These are phyloP conservation scores for Oenanthe oenanthe DNA, from an alignment of 2,113 vertebrate species.

Conservation along the genomic window DNA sequence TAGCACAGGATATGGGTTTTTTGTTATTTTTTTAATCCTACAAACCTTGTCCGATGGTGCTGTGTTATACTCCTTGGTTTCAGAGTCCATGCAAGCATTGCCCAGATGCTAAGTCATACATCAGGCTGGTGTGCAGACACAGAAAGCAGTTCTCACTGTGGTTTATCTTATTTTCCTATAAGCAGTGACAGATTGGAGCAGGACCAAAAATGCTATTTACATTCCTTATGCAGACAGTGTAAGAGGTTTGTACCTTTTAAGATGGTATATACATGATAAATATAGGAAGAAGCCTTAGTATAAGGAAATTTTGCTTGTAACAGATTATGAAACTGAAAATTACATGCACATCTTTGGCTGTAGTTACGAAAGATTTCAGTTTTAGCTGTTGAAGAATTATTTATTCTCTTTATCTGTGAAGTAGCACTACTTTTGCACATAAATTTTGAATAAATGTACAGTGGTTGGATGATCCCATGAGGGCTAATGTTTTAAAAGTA, in stretches of 20 bases:
- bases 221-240: background rate
- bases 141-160: background rate
- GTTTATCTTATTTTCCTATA: background rate
- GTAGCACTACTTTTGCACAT: background rate
- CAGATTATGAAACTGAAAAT: background rate
- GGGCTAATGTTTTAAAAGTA: background rate
- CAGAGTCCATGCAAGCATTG: background rate
- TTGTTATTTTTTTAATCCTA: background rate
- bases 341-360: background rate
- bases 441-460: background rate
- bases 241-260: background rate
- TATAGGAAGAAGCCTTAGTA: background rate
- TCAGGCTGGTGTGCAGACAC: background rate
- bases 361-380: background rate
- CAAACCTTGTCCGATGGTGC: fast-evolving
- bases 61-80: background rate
- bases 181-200: background rate
- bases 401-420: background rate
- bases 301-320: background rate
- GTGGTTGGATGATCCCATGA: background rate
- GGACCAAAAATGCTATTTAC: background rate
- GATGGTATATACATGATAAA: background rate
- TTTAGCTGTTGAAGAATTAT: background rate
- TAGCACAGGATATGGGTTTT: background rate
- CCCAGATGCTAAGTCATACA: background rate